These are phyloP conservation scores for Ivindomyrus marchei DNA, from an alignment of 2,113 vertebrate species.

Conservation along the genomic window DNA sequence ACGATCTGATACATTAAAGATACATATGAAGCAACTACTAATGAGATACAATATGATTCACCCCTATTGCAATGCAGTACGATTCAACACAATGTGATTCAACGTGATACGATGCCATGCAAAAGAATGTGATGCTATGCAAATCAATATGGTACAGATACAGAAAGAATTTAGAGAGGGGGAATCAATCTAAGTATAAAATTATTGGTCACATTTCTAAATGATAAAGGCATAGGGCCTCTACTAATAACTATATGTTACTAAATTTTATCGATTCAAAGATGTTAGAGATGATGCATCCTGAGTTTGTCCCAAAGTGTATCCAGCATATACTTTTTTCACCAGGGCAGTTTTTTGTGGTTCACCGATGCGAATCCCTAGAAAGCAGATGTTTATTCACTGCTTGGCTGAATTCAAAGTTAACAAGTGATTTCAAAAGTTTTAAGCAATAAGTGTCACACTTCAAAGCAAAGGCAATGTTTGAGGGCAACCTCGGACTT, in stretches of 20 bases:
- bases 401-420: not conserved
- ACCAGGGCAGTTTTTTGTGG: not conserved
- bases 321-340: not conserved
- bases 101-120: not conserved
- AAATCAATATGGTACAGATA: not conserved
- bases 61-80: not conserved
- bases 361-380: not conserved
- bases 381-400: not conserved
- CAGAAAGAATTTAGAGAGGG: not conserved
- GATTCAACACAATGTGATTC: not conserved
- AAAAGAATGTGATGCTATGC: not conserved
- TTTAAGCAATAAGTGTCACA: not conserved
- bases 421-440: not conserved
- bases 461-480: not conserved
- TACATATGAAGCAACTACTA: not conserved
- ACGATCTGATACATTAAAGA: not conserved
- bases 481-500: not conserved
- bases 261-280: not conserved
- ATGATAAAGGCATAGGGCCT: not conserved
- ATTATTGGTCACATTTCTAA: not conserved
- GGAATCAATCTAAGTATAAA: not conserved
- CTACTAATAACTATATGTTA: not conserved
- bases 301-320: not conserved
- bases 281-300: not conserved
- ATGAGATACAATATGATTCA: not conserved